These are phyloP conservation scores for Garrulus glandarius DNA, from an alignment of 2,797 vertebrate genomes.

Conservation along the genomic window DNA sequence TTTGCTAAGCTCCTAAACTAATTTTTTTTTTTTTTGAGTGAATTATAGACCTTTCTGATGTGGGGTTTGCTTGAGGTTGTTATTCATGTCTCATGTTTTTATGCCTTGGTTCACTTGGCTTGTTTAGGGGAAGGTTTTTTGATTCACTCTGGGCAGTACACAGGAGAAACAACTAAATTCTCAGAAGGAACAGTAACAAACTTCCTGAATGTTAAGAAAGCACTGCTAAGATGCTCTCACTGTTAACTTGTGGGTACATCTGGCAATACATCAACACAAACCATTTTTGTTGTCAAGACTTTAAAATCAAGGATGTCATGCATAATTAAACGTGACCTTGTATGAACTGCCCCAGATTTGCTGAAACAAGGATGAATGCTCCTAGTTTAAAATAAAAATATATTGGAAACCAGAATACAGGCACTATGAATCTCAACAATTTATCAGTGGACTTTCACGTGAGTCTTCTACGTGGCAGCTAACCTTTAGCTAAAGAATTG, in stretches of 20 bases:
- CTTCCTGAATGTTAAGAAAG: neutral
- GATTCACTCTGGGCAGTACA: neutral
- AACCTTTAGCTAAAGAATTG: neutral
- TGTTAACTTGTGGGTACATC: neutral
- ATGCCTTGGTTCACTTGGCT: rapidly evolving
- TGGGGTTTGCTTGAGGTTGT: neutral
- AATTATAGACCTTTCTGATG: neutral
- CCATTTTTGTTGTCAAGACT: neutral
- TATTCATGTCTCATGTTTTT: neutral
- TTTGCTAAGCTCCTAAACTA: neutral
- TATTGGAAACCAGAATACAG: neutral
- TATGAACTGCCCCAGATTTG: neutral
- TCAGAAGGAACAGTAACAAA: neutral
- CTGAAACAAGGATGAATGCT: neutral
- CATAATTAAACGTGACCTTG: neutral
- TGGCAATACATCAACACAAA: neutral
- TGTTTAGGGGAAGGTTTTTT: neutral
- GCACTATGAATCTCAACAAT: neutral
- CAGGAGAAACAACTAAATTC: neutral
- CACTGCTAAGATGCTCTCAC: neutral
- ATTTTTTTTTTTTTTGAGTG: no score
- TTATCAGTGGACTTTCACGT: neutral
- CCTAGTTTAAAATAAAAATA: neutral
- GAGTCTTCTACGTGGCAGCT: neutral
- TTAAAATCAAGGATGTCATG: neutral